A percentile compares a stretch with the other conserved stretches of the same genome.
Conservation (phyloP, 2,797 vertebrate species). For the Lagorchestes hirsutus region DNA sequence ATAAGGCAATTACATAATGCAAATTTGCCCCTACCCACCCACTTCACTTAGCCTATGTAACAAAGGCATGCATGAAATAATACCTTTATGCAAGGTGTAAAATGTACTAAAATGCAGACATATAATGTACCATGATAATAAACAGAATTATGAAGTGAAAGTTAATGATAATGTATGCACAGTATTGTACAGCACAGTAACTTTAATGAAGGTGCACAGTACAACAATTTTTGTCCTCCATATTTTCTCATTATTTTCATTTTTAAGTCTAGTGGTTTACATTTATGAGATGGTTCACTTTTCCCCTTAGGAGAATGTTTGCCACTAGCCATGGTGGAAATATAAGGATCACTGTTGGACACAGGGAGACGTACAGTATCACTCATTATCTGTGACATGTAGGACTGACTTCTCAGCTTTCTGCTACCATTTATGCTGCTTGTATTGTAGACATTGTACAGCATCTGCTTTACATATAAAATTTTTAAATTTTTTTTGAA, state of each 20-base stretch:
- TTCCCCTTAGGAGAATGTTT: neutral
- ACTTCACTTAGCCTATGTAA: neutral
- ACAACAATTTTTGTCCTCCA: neutral
- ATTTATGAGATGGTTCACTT: neutral
- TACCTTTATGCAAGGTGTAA: neutral
- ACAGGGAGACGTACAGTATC: neutral
- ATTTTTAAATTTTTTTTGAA: neutral
- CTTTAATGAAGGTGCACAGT: neutral
- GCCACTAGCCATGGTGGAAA: neutral
- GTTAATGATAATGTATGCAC: neutral
- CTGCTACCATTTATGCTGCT: neutral
- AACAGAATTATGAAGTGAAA: neutral
- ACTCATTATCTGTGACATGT: neutral
- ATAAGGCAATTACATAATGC: neutral
- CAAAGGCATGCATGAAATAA: neutral
- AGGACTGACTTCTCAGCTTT: neutral
- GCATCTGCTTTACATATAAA: neutral
- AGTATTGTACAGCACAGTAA: neutral
- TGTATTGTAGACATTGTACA: neutral
- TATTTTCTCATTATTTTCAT: neutral
- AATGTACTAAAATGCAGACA: neutral
- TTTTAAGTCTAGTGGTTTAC: neutral
- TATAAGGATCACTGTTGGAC: neutral
- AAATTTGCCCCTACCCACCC: neutral
- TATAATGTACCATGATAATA: neutral